Conservation (phyloP, 1,140 invertebrate species). For the Paralvinella palmiformis region DNA sequence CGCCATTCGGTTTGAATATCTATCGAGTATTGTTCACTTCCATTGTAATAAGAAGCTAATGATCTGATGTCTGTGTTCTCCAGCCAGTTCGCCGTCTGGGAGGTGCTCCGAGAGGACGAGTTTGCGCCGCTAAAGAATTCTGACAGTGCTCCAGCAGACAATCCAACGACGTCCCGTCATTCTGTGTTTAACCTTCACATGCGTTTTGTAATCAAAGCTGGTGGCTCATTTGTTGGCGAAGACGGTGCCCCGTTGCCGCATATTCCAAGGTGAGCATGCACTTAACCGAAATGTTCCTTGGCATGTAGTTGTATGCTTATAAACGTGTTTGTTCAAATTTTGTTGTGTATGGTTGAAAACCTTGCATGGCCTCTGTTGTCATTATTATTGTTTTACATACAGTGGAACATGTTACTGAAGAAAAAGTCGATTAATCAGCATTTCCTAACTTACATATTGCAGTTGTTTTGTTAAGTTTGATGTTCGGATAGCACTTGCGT, state of each 20-base stretch:
- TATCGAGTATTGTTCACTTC: no score
- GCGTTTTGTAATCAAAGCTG: conserved; percentile 74
- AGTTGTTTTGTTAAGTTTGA: no score
- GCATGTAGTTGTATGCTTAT: background rate
- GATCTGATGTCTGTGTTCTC: no score
- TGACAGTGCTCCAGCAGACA: conserved; percentile 79
- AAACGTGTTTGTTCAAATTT: background rate
- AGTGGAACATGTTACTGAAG: background rate
- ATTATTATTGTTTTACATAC: background rate
- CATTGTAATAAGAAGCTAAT: no score
- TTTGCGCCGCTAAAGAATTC: conserved; percentile 97
- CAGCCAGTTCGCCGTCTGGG: conserved; percentile 84
- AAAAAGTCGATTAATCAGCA: background rate
- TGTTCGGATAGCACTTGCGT: no score
- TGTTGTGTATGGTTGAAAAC: background rate
- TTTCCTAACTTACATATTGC: background rate
- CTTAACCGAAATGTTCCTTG: background rate
- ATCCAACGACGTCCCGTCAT: conserved; percentile 74
- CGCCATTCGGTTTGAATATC: no score
- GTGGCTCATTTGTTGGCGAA: conserved; percentile 61
- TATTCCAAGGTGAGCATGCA: conserved; percentile 53
- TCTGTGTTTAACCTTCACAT: conserved; percentile 77
- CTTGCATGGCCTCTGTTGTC: background rate
- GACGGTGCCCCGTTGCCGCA: conserved; percentile 51
- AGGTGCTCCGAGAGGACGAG: conserved; percentile 85